These are phyloP conservation scores for Apostichopus californicus DNA, from an alignment of 35 echinoderm and acorn worm genomes.

Conservation along the genomic window DNA sequence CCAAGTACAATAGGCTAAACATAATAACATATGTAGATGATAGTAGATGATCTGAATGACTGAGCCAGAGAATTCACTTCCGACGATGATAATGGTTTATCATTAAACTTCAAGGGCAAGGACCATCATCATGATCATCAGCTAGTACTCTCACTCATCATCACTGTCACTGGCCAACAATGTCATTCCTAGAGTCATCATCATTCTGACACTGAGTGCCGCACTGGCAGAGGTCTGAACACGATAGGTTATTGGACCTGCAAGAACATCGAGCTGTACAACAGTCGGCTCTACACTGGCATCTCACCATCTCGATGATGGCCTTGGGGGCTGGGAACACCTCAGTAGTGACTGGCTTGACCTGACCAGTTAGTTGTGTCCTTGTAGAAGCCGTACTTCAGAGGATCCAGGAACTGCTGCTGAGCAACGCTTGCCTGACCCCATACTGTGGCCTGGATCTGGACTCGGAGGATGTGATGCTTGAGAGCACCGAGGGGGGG, in stretches of 20 bases:
- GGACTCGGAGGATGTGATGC: not conserved
- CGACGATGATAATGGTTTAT: not conserved
- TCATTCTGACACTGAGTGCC: conserved; percentile 10
- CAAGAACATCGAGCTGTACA: not conserved
- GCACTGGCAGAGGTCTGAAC: conserved; percentile 1
- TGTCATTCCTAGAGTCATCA: not conserved
- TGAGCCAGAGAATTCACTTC: no score
- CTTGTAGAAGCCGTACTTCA: not conserved
- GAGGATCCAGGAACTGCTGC: conserved; percentile 18
- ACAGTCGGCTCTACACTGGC: not conserved
- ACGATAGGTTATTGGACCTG: not conserved
- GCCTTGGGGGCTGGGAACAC: conserved; percentile 27
- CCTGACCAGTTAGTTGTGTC: not conserved
- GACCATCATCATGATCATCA: not conserved
- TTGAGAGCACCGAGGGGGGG: not conserved
- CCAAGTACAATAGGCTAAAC: no score
- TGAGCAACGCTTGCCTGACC: not conserved
- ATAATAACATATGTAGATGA: not conserved
- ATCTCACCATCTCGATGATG: conserved; percentile 8
- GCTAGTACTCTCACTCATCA: not conserved
- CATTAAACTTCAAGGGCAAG: not conserved
- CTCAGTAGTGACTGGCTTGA: not conserved
- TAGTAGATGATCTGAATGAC: not conserved
- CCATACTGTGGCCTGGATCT: not conserved
- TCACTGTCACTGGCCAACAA: conserved; percentile 11